Percentiles rank a stretch among this genome's conserved stretches.
phyloP scores from a whole-genome alignment of 1,140 invertebrate species.

The Prorops nasuta region DNA sequence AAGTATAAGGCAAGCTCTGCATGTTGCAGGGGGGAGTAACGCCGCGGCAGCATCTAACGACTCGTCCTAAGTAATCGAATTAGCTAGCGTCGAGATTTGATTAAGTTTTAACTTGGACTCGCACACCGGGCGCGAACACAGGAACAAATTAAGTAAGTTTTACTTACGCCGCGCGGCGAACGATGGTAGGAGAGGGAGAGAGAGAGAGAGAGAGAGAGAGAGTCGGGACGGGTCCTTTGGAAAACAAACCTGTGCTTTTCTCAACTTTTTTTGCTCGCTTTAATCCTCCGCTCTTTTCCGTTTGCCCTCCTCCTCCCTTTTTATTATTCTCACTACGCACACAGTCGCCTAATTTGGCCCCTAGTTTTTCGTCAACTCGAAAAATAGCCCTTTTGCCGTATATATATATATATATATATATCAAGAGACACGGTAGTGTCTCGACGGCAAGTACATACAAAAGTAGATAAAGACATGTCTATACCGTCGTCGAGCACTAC shows the following conservation, averaged over 20 bases:
- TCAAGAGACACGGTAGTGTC: no score
- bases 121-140: conserved; percentile 22
- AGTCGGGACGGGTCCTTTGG: conserved; percentile 20
- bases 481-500: no score
- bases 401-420: no score
- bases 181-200: no score
- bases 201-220: no score
- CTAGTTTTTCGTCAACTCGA: no score
- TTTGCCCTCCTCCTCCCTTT: neutral
- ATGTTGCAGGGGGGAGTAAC: conserved; percentile 6
- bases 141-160: conserved; percentile 43
- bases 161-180: no score
- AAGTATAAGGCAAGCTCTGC: no score
- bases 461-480: no score
- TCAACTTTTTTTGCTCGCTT: neutral
- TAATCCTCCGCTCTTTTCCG: neutral
- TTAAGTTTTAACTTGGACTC: conserved; percentile 40
- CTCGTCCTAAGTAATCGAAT: conserved; percentile 15
- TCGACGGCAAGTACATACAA: no score
- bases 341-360: no score
- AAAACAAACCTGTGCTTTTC: conserved; percentile 26
- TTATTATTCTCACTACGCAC: neutral
- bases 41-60: neutral
- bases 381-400: no score
- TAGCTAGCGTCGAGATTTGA: conserved; percentile 33